Base-by-base conservation (phyloP, 1,140 invertebrate species). In the Drosophila tani region DNA sequence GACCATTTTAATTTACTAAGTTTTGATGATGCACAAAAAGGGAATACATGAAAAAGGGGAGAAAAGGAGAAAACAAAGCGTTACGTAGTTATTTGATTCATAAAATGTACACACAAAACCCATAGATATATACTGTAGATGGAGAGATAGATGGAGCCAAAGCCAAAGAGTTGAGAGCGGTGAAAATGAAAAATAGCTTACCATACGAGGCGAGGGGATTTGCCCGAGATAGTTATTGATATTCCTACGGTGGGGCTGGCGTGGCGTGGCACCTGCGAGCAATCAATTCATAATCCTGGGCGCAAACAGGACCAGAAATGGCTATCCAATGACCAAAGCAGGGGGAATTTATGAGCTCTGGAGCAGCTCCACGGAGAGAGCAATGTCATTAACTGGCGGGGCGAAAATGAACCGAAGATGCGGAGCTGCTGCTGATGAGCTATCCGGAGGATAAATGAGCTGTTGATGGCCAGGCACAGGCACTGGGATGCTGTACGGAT, bases 1-100 rank as follows among this genome's bases (percentile, higher is more conserved):
- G 77, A 88, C 83, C 84, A 87, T 88, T 88, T 87, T 87, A 78
- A 87, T 87, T 87, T 87, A 78, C 46, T 88, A 88, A 87, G 77
- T 88, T 87, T 76, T 78, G 81, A 88, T 75, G 84, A 83, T 83
- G 67, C 65, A 69, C 49, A 70, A 40, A 71, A 71, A 74, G 49
- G 41, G 35, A 49, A 8, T 21, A 40, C n/a, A 32, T 1, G 40
- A n/a, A n/a, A n/a, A n/a, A n/a, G n/a, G n/a, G 14, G 21, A 75
- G 58, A 58, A 67, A 70, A 45, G 38, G 60, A 57, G 21, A 12
- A 49, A 35, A 53, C 47, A 60, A 62, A 38, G 40, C 38, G 38
- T 66, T 58, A 56, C 15, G 40, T 47, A 49, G 47, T 41, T 57
- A 55, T 68, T 46, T 47, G 40, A 68, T 65, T 51, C 57, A 68